Evolutionary conservation across 2,888 invertebrate species (phyloP).

Genomic region (Hecatera dysodea): DNA sequence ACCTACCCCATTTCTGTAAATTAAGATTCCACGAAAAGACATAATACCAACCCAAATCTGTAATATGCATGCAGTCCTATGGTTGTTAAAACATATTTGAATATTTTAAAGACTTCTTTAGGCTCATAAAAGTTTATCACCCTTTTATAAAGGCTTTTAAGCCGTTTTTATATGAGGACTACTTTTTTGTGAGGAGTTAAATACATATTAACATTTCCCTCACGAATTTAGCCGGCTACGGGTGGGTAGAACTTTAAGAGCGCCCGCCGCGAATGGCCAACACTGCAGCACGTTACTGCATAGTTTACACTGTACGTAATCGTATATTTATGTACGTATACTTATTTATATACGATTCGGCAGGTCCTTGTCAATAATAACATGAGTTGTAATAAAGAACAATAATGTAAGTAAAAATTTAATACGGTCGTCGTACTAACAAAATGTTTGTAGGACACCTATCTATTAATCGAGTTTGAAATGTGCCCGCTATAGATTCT

Average conservation of each 20-base stretch:
- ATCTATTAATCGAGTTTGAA: constrained; percentile 73
- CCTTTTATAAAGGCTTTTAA: constrained; percentile 62
- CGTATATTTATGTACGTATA: too few relatives aligned
- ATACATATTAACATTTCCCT: constrained; percentile 51
- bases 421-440: constrained; percentile 42
- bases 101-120: constrained; percentile 65
- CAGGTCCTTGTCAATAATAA: neutral
- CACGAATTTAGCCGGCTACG: constrained; percentile 47
- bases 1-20: constrained; percentile 1
- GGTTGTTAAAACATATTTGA: constrained; percentile 64
- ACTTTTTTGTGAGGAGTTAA: constrained; percentile 46
- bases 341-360: constrained; percentile 5
- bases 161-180: constrained; percentile 49
- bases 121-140: constrained; percentile 64
- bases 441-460: constrained; percentile 64
- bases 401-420: constrained; percentile 1
- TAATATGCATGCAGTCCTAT: constrained; percentile 54
- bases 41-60: constrained; percentile 40
- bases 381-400: constrained; percentile 1
- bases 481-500: constrained; percentile 78
- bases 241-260: constrained; percentile 37
- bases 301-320: constrained; percentile 12
- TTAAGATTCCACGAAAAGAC: constrained; percentile 23
- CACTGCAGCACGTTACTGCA: constrained; percentile 18
- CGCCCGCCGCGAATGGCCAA: neutral